A percentile compares a stretch with the other conserved stretches of the same genome.
Evolutionary conservation across 2,113 vertebrate genomes (phyloP).

Genomic region (Stomatorhinus ivindoensis): DNA sequence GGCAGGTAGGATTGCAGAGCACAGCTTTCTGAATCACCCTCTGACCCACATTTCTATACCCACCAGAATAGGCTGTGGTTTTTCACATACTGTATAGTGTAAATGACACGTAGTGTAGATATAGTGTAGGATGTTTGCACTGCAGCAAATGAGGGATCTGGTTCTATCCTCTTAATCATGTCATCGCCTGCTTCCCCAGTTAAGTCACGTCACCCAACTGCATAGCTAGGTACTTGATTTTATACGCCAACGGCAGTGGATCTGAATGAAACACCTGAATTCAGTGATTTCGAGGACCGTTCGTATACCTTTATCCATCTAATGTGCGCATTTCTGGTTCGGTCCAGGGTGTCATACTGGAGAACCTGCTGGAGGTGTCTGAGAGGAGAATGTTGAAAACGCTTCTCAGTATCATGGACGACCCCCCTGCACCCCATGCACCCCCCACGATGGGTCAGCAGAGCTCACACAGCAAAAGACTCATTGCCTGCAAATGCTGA

Average conservation of each 20-base stretch:
- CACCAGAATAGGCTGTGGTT: neutral
- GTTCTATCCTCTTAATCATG: neutral
- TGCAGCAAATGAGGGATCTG: neutral
- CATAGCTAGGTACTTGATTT: neutral
- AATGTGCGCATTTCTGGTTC: neutral
- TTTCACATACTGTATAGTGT: neutral
- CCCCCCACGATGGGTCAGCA: no score
- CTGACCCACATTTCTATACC: neutral
- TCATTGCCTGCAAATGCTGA: no score
- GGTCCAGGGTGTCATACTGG: no score
- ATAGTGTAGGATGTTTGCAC: neutral
- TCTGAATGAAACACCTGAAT: neutral
- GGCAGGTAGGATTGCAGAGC: neutral
- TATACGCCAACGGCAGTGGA: neutral
- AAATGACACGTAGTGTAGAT: neutral
- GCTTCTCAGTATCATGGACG: no score
- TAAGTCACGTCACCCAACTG: neutral
- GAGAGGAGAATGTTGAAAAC: no score
- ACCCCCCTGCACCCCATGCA: no score
- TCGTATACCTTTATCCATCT: neutral
- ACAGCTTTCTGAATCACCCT: neutral
- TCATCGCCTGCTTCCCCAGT: neutral
- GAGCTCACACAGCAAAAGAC: no score
- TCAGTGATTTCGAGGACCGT: neutral
- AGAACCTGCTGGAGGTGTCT: no score